Evolutionary conservation across 92 coral and sea anemone genomes (phyloP).

Genomic region (Epizoanthus illoricatus): DNA sequence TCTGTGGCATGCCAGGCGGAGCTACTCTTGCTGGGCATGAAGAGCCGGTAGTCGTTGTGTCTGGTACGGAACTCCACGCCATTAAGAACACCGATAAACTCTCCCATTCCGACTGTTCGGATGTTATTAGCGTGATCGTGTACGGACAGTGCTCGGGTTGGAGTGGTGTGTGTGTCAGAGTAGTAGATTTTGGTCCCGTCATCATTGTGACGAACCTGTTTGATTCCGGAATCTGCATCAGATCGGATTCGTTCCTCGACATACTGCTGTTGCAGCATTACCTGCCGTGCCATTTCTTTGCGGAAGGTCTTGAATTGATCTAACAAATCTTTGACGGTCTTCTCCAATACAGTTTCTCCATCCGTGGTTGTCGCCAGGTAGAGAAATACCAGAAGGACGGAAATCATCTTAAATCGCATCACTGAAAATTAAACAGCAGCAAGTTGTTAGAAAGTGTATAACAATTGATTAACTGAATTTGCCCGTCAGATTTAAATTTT

Average conservation of each 20-base stretch:
- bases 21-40: constrained; percentile 64
- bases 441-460: too few relatives aligned
- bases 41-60: constrained; percentile 87
- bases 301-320: too few relatives aligned
- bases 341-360: too few relatives aligned
- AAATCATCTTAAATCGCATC: too few relatives aligned
- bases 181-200: constrained; percentile 44
- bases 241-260: constrained; percentile 65
- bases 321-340: too few relatives aligned
- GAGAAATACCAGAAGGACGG: too few relatives aligned
- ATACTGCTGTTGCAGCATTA: constrained; percentile 55
- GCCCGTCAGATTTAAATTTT: too few relatives aligned
- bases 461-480: too few relatives aligned
- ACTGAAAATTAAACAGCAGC: too few relatives aligned
- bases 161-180: constrained; percentile 44
- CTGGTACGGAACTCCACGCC: constrained; percentile 89
- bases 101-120: constrained; percentile 83
- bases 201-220: constrained; percentile 46
- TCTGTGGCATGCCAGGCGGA: constrained; percentile 62
- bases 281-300: constrained; percentile 9
- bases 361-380: too few relatives aligned
- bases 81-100: constrained; percentile 74
- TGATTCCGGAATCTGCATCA: constrained; percentile 61
- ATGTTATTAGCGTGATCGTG: constrained; percentile 83
- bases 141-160: constrained; percentile 48